Evolutionary conservation across 2,888 invertebrate genomes (phyloP).

Genomic region (Dryobota labecula): DNA sequence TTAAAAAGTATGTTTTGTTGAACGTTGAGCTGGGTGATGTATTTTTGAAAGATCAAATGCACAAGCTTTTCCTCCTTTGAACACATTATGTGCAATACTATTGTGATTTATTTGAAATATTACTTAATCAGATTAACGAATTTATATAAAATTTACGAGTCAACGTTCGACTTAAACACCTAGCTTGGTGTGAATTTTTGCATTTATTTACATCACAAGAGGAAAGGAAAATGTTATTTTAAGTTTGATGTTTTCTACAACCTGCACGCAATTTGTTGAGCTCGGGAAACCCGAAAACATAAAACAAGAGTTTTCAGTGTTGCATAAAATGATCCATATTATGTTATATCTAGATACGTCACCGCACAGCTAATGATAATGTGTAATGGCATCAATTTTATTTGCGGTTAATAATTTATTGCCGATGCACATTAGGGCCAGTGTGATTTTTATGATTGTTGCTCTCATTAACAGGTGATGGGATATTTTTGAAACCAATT

Average conservation of each 20-base stretch:
- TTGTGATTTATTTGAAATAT: conserved; percentile 37
- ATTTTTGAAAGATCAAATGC: conserved; percentile 10
- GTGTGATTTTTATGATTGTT: conserved; percentile 77
- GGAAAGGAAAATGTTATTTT: conserved; percentile 13
- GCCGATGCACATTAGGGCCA: conserved; percentile 80
- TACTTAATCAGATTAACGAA: conserved; percentile 25
- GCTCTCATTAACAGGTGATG: conserved; percentile 76
- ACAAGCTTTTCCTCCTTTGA: not conserved
- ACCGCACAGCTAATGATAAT: conserved; percentile 65
- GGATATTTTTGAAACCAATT: conserved; percentile 73
- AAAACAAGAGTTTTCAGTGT: conserved; percentile 19
- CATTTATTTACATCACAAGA: conserved; percentile 49
- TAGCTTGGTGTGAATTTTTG: conserved; percentile 46
- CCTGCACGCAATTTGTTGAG: conserved; percentile 2
- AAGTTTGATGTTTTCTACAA: conserved; percentile 9
- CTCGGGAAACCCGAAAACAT: conserved; percentile 8
- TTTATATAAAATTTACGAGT: conserved; percentile 42
- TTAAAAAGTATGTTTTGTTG: not conserved
- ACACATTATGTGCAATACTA: conserved; percentile 19
- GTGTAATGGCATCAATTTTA: conserved; percentile 70
- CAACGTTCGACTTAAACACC: conserved; percentile 44
- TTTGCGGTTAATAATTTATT: conserved; percentile 76
- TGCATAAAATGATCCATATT: conserved; percentile 69
- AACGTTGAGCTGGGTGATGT: not conserved
- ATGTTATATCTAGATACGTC: conserved; percentile 65